phyloP scores from a whole-genome alignment of 2,888 invertebrate genomes.

The Amblyjoppa proteus region DNA sequence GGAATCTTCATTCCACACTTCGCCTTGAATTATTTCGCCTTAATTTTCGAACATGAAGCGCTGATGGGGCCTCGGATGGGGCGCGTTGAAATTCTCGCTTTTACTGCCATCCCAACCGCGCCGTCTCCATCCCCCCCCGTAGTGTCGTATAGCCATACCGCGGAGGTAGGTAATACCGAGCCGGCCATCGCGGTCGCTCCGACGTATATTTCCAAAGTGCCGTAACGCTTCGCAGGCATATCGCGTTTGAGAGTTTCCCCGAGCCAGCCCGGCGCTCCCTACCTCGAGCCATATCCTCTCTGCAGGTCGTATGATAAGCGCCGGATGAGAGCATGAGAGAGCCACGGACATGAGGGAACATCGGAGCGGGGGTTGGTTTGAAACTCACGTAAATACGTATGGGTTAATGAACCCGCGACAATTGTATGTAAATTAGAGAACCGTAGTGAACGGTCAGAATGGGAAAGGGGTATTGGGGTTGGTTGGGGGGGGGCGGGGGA shows the following conservation, averaged over 20 bases:
- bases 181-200: slow-evolving; percentile 21
- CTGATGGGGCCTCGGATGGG: slow-evolving; percentile 10
- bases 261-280: background rate
- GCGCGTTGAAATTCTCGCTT: slow-evolving; percentile 58
- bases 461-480: slow-evolving; percentile 33
- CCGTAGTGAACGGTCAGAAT: slow-evolving; percentile 57
- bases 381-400: slow-evolving; percentile 69
- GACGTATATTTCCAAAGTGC: slow-evolving; percentile 58
- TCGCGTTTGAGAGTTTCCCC: slow-evolving; percentile 9
- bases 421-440: slow-evolving; percentile 76
- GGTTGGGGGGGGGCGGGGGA: background rate
- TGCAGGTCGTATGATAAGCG: background rate
- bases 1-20: too few relatives aligned
- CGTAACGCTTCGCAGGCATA: slow-evolving; percentile 57
- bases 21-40: slow-evolving; percentile 45
- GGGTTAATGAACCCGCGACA: slow-evolving; percentile 74
- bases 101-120: slow-evolving; percentile 33
- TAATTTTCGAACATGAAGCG: slow-evolving; percentile 52
- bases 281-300: slow-evolving; percentile 14
- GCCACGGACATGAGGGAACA: background rate
- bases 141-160: slow-evolving; percentile 31
- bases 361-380: slow-evolving; percentile 5
- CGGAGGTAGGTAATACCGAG: slow-evolving; percentile 23
- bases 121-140: slow-evolving; percentile 9
- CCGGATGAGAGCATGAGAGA: slow-evolving; percentile 7